These are phyloP conservation scores for Glandiceps talaboti DNA, from an alignment of 53 echinoderm and acorn worm species.

Conservation along the genomic window DNA sequence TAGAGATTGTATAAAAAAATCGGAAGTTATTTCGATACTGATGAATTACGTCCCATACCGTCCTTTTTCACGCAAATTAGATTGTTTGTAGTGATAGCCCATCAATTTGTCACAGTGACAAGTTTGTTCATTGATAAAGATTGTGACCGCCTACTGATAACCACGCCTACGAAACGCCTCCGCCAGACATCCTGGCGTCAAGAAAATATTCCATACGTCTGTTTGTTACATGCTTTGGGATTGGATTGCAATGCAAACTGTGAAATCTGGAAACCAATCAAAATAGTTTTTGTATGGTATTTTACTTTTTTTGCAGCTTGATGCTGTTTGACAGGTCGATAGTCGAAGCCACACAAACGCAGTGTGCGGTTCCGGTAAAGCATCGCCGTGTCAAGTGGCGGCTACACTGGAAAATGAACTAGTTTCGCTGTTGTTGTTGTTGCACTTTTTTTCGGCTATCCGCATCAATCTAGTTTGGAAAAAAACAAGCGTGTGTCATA, in stretches of 20 bases:
- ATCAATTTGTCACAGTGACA: background rate
- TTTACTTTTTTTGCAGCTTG: background rate
- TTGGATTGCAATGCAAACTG: background rate
- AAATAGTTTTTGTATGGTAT: background rate
- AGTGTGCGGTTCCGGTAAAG: background rate
- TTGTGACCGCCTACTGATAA: background rate
- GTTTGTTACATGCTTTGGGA: background rate
- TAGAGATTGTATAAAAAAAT: no score
- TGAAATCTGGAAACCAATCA: background rate
- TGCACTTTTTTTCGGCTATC: no score
- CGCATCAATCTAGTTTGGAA: background rate
- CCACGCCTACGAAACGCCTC: background rate
- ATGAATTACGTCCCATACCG: background rate
- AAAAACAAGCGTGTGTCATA: background rate
- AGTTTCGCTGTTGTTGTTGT: background rate
- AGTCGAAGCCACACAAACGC: background rate
- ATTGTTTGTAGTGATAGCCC: background rate
- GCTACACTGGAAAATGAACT: background rate
- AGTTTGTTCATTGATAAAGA: background rate
- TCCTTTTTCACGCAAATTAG: background rate
- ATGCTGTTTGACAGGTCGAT: no score
- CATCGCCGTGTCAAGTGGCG: background rate
- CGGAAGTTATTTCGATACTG: background rate
- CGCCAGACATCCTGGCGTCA: background rate
- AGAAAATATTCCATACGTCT: background rate